Base-by-base conservation (phyloP, 1,140 invertebrate species). In the Rhopalosiphum padi region DNA sequence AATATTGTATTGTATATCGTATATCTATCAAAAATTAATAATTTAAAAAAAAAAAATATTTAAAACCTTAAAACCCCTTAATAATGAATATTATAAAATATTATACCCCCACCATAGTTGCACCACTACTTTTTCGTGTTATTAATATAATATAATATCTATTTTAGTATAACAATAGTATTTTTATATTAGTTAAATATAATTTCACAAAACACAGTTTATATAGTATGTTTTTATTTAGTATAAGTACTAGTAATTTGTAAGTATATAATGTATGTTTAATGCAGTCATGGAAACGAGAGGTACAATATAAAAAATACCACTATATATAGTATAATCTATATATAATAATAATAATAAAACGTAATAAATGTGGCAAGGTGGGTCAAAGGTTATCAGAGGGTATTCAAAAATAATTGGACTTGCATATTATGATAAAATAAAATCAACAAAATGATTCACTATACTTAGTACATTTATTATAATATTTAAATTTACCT, bases 371-470 rank as follows among this genome's bases (percentile, higher is more conserved):
- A 41, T 48, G 43, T 51, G 7, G 21, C 46, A 30, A 21, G 37
- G 51, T 68, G 37, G 89, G 53, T 90, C 89, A 90, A 90, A 90
- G 89, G 89, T 90, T 90, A 90, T 43, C 22, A 18, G 53, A 90
- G 89, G 53, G 53, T 55, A 90, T 68, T 90, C 23, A n/a, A 53
- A 43, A 68, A 90, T 90, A 68, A 90, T 68, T 90, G 89, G 22
- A 89, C 51, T 35, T 41, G 9, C 35, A 60, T 53, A 55, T 41
- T 15, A n/a, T 41, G 86, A 1, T 35, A 51, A 51, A 88, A 88
- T 88, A 48, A 88, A 51, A 35, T 3, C 6, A 30, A 51, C 86
- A 41, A 51, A 51, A 53, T 35, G 4, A 77, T n/a, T n/a, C 15
- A n/a, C 60, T 68, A 68, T 55, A 25, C 8, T 11, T 46, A 46